phyloP scores from a whole-genome alignment of 2,113 vertebrate species.

The cattle (Bos taurus) region ARS-UCD2.0 NC_037329.1:79412001-79412500 shows the following conservation, averaged over 20 bases:
- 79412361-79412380: background rate
- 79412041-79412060: background rate
- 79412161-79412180: background rate
- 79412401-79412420: background rate
- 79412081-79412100: background rate
- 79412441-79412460: conserved; percentile 1
- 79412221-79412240: background rate
- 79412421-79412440: background rate
- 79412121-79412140: background rate
- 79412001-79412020: background rate
- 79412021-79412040: background rate
- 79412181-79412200: background rate
- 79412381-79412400: background rate
- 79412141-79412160: background rate
- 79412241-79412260: background rate
- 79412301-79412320: background rate
- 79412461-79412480: conserved; percentile 16
- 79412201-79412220: background rate
- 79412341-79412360: background rate
- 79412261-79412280: background rate
- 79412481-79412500: background rate
- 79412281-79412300: background rate
- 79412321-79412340: background rate
- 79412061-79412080: background rate
- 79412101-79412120: background rate